Base-by-base conservation (phyloP, 2,113 vertebrate genomes). In the Xenus cinereus region DNA sequence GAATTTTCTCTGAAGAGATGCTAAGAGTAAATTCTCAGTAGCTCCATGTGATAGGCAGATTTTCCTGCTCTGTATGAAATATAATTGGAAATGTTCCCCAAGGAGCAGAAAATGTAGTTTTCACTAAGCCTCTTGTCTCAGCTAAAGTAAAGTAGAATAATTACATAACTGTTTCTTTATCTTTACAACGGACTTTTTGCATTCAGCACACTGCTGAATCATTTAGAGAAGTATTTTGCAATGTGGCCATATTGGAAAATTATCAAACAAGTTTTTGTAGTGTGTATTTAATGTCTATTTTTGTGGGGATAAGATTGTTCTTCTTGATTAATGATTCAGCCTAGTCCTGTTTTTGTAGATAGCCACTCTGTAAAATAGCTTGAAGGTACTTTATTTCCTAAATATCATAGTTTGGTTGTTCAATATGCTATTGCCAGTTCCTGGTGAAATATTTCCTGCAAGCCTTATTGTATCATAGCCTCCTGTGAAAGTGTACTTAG, bases 1-100 rank as follows among this genome's bases (percentile, higher is more conserved):
- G 57, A 88, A 96, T 93, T 94, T 97, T 96, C 82, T 95, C 88
- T 79, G 78, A 95, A 93, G 82, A 86, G 63, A 32, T 73, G 57
- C 74, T 87, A 75, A 75, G 46, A 93, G 86, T 80, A 94, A 95
- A 87, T 87, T 94, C 64, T 84, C 48, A 59, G 7, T 83, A 88
- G 41, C 87, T 93, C 62, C 39, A 27, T 57, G 48, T 54, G 81
- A 93, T 85, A 87, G 71, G 53, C 77, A 97, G 75, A 81, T 80
- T 93, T 97, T 96, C 91, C 50, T 89, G 79, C 87, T 89, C 89
- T 95, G 73, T 73, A 33, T 86, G 86, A 93, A 93, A 72, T 94
- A 89, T 97, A 92, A 95, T 96, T 96, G 93, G 77, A 96, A 92
- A 89, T 84, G 48, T 93, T 97, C 94, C 89, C 90, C 84, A 76